Conservation (phyloP, 2,797 vertebrate species). For the Neosalanx taihuensis region DNA sequence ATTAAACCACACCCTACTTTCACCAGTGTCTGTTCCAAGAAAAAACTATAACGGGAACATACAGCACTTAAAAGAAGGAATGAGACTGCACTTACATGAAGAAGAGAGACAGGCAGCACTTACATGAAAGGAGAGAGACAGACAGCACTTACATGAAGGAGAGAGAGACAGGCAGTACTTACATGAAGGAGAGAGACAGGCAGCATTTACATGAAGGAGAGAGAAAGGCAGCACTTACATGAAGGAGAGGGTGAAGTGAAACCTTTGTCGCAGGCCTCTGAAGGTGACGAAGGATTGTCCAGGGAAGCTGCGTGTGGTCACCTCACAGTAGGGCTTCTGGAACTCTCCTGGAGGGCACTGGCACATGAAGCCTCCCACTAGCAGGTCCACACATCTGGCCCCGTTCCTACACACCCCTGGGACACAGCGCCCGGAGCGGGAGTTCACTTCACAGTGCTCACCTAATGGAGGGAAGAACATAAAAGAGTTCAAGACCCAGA, state of each 20-base stretch:
- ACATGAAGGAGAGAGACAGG: too few relatives aligned
- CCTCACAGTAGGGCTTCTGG: slow-evolving; percentile 82
- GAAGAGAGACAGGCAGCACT: too few relatives aligned
- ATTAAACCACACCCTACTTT: too few relatives aligned
- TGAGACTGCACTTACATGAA: too few relatives aligned
- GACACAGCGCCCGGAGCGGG: slow-evolving; percentile 78
- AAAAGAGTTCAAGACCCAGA: background rate
- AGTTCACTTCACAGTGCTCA: slow-evolving; percentile 79
- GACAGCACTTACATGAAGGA: too few relatives aligned
- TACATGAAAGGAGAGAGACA: too few relatives aligned
- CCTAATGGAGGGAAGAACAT: slow-evolving; percentile 58
- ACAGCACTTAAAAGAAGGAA: too few relatives aligned
- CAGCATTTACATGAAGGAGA: background rate
- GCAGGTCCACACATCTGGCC: slow-evolving; percentile 83
- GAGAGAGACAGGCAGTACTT: too few relatives aligned
- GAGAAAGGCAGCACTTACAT: slow-evolving; percentile 65
- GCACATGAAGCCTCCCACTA: slow-evolving; percentile 84
- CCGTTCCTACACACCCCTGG: slow-evolving; percentile 82
- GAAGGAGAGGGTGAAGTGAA: slow-evolving; percentile 84
- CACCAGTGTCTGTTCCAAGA: too few relatives aligned
- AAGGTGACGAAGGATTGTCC: slow-evolving; percentile 84
- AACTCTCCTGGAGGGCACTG: slow-evolving; percentile 79
- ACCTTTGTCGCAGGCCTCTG: slow-evolving; percentile 83
- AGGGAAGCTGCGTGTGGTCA: slow-evolving; percentile 84
- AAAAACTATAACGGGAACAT: slow-evolving; percentile 31